phyloP scores from a whole-genome alignment of 2,888 invertebrate genomes.

The Polymixis lichenea region DNA sequence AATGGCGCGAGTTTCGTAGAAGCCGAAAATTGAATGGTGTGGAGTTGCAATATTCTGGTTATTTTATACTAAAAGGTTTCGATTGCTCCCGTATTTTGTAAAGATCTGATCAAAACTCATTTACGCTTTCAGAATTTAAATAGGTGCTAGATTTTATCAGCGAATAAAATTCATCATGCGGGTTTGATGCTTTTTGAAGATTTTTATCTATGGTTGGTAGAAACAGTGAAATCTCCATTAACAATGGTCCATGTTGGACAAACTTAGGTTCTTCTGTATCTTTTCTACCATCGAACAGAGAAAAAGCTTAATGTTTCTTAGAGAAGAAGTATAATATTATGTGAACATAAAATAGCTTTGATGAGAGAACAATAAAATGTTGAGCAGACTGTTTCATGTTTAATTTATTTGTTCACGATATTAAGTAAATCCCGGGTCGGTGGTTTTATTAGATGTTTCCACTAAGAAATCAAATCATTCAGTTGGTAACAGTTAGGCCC shows the following conservation, averaged over 20 bases:
- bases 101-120: conserved; percentile 68
- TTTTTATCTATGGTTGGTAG: conserved; percentile 29
- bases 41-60: conserved; percentile 24
- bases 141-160: conserved; percentile 64
- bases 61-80: conserved; percentile 78
- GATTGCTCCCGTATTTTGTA: conserved; percentile 78
- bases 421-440: background rate
- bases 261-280: background rate
- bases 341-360: background rate
- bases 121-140: conserved; percentile 70
- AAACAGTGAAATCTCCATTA: background rate
- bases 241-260: background rate
- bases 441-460: background rate
- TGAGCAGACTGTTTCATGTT: background rate
- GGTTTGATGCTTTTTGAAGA: conserved; percentile 48
- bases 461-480: too few species aligned
- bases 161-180: conserved; percentile 42
- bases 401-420: background rate
- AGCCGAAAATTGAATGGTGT: conserved; percentile 65
- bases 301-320: too few species aligned
- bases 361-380: background rate
- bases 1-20: conserved; percentile 55
- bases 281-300: background rate
- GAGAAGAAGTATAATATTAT: too few species aligned
- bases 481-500: too few species aligned